A percentile compares a stretch with the other conserved stretches of the same genome.
These are phyloP conservation scores for Actinia equina DNA, from an alignment of 64 coral and sea anemone species.

Conservation along the genomic window DNA sequence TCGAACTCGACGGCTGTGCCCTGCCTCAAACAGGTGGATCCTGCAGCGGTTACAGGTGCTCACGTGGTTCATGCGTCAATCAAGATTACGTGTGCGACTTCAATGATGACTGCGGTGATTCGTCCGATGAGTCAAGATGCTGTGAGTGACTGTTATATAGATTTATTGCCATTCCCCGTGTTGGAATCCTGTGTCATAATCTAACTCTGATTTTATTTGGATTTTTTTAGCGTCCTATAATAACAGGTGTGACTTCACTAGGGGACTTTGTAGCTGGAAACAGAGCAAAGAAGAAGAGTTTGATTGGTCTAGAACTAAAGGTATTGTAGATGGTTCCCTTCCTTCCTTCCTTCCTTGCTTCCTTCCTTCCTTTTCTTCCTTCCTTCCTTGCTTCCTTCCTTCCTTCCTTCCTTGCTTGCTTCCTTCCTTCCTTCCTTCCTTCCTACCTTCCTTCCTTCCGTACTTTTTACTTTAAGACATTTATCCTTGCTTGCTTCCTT, in stretches of 20 bases:
- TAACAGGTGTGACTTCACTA: slow-evolving; percentile 66
- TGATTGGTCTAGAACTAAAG: slow-evolving; percentile 69
- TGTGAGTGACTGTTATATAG: slow-evolving; percentile 15
- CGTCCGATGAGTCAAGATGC: slow-evolving; percentile 39
- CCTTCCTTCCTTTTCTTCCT: no score
- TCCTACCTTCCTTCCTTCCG: not conserved
- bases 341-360: not conserved
- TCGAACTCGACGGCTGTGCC: slow-evolving; percentile 63
- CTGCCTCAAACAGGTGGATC: slow-evolving; percentile 46
- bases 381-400: no score
- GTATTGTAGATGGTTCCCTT: not conserved
- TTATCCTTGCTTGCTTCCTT: not conserved
- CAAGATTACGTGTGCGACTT: slow-evolving; percentile 57
- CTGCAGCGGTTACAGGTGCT: slow-evolving; percentile 24
- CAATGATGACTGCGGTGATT: slow-evolving; percentile 66
- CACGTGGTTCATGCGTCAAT: slow-evolving; percentile 26
- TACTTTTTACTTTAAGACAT: not conserved
- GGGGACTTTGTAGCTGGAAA: slow-evolving; percentile 76
- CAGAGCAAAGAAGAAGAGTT: slow-evolving; percentile 80
- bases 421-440: no score
- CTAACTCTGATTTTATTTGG: not conserved
- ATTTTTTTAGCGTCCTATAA: slow-evolving; percentile 43
- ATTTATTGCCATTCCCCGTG: not conserved
- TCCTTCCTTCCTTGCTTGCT: no score
- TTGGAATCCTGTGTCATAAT: not conserved